Evolutionary conservation across 2,888 invertebrate species (phyloP), one percentile per base, ranked within the genome.

Genomic region (Kuschelorhynchus macadamiae): DNA sequence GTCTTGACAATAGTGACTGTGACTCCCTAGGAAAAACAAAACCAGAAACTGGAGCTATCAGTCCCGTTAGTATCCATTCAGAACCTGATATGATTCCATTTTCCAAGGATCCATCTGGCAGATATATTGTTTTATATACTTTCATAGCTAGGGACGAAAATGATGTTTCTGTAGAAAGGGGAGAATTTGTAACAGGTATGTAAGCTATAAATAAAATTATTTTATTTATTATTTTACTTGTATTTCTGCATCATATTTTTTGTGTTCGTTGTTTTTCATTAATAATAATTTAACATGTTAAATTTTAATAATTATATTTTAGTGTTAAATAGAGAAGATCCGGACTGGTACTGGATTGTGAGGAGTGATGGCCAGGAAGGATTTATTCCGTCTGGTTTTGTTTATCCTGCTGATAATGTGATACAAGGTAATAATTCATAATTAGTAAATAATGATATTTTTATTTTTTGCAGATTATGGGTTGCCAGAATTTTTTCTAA

Each of bases 321-420:
- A 88, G 95, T 97, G 11, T 85, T 97, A 60, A 97, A 97, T 84
- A 88, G 94, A 78, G 97, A 97, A 81, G 97, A 97, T 84, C 93
- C 95, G 0, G 96, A 97, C 83, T 97, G 97, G 97, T 97, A 93
- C 82, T 97, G 97, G 97, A 94, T 97, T 56, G 91, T 95, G 36
- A 88, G 96, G 74, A 93, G 93, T 74, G 95, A 97, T 80, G 95
- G 95, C 0, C 94, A 95, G 76, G 97, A 97, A 83, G 97, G 97
- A 0, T 97, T 97, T 82, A 96, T 97, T 55, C 97, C 97, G 0
- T 93, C 95, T 5, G 95, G 95, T 18, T 97, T 96, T 79, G 95
- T 97, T 0, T 97, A 96, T 85, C 96, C 96, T 0, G 95, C 93
- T 14, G 93, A 86, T 86, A 91, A 90, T 85, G 93, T 93, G 75